Conservation (phyloP, 1,140 invertebrate species). For the Drosophila oshimai region DNA sequence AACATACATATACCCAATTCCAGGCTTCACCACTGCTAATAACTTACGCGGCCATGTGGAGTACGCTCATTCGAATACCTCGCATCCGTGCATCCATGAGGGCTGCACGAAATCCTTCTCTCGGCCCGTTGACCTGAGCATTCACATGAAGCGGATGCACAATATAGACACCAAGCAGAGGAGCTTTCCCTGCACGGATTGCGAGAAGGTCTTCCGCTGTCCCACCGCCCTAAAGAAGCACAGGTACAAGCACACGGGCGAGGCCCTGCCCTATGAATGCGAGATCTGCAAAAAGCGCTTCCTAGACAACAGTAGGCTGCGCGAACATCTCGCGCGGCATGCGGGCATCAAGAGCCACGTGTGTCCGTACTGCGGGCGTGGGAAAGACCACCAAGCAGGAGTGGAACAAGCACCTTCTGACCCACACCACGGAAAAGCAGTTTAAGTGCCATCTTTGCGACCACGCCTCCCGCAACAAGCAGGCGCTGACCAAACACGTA, state of each 20-base stretch:
- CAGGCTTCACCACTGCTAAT: constrained; percentile 70
- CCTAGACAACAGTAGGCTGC: constrained; percentile 66
- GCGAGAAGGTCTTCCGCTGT: constrained; percentile 79
- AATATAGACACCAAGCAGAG: constrained; percentile 57
- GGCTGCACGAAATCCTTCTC: constrained; percentile 72
- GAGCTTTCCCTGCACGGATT: constrained; percentile 69
- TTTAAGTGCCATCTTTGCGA: constrained; percentile 71
- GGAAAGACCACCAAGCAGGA: constrained; percentile 76
- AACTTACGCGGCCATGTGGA: constrained; percentile 72
- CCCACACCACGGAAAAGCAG: constrained; percentile 76
- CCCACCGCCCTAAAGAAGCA: constrained; percentile 83
- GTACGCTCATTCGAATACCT: constrained; percentile 70
- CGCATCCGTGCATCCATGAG: constrained; percentile 62
- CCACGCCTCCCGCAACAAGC: constrained; percentile 75
- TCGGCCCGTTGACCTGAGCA: constrained; percentile 62
- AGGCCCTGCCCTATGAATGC: constrained; percentile 84
- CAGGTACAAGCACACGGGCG: constrained; percentile 84
- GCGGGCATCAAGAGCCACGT: constrained; percentile 79
- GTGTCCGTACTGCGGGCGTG: constrained; percentile 77
- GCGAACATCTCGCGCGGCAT: constrained; percentile 75
- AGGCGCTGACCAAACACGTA: constrained; percentile 70
- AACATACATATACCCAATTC: background rate
- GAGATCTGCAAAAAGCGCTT: constrained; percentile 84
- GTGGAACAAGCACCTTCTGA: constrained; percentile 77
- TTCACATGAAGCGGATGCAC: constrained; percentile 76